Base-by-base conservation (phyloP, 2,888 invertebrate species). In the Lasius fuliginosus region DNA sequence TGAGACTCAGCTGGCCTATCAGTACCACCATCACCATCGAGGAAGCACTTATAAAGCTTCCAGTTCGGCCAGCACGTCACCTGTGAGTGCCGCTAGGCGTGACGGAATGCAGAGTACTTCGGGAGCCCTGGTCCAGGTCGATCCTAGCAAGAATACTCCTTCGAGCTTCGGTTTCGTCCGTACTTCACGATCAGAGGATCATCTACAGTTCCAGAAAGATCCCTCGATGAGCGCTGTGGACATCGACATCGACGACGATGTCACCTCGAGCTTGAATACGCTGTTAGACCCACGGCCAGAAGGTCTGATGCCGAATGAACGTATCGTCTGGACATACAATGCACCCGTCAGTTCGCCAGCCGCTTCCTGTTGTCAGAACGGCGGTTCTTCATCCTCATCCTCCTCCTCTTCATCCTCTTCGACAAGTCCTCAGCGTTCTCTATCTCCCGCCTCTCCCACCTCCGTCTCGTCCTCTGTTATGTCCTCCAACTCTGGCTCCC, bases 291-390 rank as follows among this genome's bases (percentile, higher is more conserved):
- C 98, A 73, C 96, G 97, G 90, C 96, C 96, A 84, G 96, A 96
- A 92, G 92, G 95, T 94, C 96, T 96, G 82, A 95, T 96, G 76
- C 93, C 94, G 53, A 95, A 95, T 93, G 96, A 96, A 95, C 96
- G 98, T 92, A 98, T 98, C 94, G 98, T 98, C 75, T 98, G 98
- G 98, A 98, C 98, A 75, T 98, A 98, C 96, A 98, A 98, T 96
- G 98, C 98, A 85, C 98, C 98, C n/a, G 96, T 97, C 64, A 96
- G 97, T 91, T 95, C 96, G 90, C 95, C 96, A 65, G 95, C 96
- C 82, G 96, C 96, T 69, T 95, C 95, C 76, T 95, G 95, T 84
- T 96, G 96, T 89, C 96, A 96, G 93, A 96, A 96, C 89, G 96
- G 96, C 87, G 96, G 96, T 91, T 95, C 95, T 56, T 81, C 79